phyloP scores from a whole-genome alignment of 2,113 vertebrate genomes.

The Stegostoma tigrinum region DNA sequence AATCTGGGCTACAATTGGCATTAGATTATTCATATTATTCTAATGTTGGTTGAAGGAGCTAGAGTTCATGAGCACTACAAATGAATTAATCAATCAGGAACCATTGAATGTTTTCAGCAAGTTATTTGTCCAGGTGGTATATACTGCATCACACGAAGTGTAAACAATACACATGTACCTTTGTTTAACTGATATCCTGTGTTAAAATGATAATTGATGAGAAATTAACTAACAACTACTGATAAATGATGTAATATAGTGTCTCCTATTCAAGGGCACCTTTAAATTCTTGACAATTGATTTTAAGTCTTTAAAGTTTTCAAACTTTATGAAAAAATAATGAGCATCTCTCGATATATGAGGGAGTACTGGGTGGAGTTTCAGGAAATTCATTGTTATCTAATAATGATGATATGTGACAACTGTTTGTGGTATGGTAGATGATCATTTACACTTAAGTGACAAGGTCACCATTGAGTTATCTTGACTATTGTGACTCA shows the following conservation, averaged over 20 bases:
- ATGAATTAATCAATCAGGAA: neutral
- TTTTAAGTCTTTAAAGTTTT: neutral
- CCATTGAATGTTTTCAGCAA: neutral
- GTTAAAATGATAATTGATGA: neutral
- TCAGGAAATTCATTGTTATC: conserved; percentile 22
- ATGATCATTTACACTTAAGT: neutral
- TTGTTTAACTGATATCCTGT: neutral
- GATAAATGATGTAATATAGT: neutral
- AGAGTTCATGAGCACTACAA: neutral
- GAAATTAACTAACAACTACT: neutral
- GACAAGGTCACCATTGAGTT: conserved; percentile 11
- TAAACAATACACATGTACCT: neutral
- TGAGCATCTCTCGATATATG: neutral
- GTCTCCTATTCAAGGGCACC: too few species aligned
- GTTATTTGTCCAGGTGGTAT: too few species aligned
- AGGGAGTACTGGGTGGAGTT: neutral
- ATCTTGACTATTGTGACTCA: neutral
- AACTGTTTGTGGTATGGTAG: neutral
- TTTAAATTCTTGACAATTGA: neutral
- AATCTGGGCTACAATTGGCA: neutral
- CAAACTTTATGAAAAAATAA: neutral
- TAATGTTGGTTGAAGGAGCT: neutral
- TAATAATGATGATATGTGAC: neutral
- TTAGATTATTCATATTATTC: neutral
- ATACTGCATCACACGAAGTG: neutral